phyloP scores from a whole-genome alignment of 2,888 invertebrate genomes.

The Melanargia galathea region DNA sequence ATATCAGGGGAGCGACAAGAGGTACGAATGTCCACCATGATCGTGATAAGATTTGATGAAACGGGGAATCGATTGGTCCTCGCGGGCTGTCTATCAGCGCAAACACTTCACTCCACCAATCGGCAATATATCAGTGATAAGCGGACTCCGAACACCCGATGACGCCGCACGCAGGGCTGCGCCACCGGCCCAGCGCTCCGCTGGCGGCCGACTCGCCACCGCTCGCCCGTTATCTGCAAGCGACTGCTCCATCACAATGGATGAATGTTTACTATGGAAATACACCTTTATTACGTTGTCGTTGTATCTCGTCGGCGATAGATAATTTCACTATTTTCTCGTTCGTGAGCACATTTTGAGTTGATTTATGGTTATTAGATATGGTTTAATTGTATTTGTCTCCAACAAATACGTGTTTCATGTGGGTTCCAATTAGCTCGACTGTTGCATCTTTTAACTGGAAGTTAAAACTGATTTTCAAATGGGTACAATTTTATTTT shows the following conservation, averaged over 20 bases:
- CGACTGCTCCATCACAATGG: slow-evolving; percentile 58
- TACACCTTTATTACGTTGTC: slow-evolving; percentile 77
- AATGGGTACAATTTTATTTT: neutral
- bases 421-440: neutral
- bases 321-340: slow-evolving; percentile 60
- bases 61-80: slow-evolving; percentile 77
- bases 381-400: slow-evolving; percentile 27
- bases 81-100: slow-evolving; percentile 65
- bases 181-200: slow-evolving; percentile 44
- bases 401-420: slow-evolving; percentile 1
- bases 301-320: slow-evolving; percentile 64
- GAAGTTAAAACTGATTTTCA: neutral
- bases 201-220: slow-evolving; percentile 57
- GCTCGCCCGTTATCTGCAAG: slow-evolving; percentile 62
- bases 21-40: slow-evolving; percentile 77
- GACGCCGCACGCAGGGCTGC: slow-evolving; percentile 43
- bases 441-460: neutral
- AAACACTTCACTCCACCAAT: slow-evolving; percentile 80
- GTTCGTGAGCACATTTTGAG: slow-evolving; percentile 34
- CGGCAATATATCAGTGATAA: slow-evolving; percentile 67
- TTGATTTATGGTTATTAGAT: slow-evolving; percentile 26
- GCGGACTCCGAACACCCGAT: slow-evolving; percentile 34
- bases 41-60: slow-evolving; percentile 74
- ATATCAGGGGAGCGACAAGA: slow-evolving; percentile 75
- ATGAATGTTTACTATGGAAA: slow-evolving; percentile 71